A percentile compares a stretch with the other conserved stretches of the same genome.
Evolutionary conservation across 2,797 vertebrate genomes (phyloP).

Genomic region (Tolypeutes matacus): DNA sequence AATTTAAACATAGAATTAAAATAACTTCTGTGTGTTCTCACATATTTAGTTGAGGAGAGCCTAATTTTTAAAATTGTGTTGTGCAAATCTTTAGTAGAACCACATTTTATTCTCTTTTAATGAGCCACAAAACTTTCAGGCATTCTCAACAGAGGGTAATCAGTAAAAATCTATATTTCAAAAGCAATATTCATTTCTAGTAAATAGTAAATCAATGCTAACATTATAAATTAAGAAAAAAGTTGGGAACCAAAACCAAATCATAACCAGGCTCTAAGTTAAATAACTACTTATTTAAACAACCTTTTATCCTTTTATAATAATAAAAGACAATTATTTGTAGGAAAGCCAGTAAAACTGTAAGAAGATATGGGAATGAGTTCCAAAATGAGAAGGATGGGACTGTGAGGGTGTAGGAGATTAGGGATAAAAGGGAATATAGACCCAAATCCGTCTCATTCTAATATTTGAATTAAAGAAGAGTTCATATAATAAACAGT

Average conservation of each 20-base stretch:
- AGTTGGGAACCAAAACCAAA: constrained; percentile 9
- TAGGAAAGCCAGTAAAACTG: background rate
- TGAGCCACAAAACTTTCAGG: background rate
- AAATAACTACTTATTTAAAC: constrained; percentile 22
- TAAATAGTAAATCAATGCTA: constrained; percentile 31
- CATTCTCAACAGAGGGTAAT: background rate
- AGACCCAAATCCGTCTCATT: background rate
- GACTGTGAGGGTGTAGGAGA: background rate
- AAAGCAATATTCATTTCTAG: constrained; percentile 4
- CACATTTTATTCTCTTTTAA: background rate
- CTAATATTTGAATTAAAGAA: constrained; percentile 27
- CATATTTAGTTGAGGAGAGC: background rate
- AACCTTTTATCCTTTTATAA: background rate
- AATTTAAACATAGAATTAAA: constrained; percentile 29
- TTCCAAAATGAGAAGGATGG: background rate
- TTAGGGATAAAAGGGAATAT: background rate
- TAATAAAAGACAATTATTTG: constrained; percentile 1
- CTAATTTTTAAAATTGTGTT: background rate
- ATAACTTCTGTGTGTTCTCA: background rate
- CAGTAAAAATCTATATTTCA: background rate
- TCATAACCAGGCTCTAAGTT: background rate
- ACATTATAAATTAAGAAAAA: constrained; percentile 22
- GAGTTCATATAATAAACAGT: background rate
- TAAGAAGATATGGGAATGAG: background rate
- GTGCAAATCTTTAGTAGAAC: background rate